Conservation (phyloP, 1,140 invertebrate species). For the Neuroterus valhalla region DNA sequence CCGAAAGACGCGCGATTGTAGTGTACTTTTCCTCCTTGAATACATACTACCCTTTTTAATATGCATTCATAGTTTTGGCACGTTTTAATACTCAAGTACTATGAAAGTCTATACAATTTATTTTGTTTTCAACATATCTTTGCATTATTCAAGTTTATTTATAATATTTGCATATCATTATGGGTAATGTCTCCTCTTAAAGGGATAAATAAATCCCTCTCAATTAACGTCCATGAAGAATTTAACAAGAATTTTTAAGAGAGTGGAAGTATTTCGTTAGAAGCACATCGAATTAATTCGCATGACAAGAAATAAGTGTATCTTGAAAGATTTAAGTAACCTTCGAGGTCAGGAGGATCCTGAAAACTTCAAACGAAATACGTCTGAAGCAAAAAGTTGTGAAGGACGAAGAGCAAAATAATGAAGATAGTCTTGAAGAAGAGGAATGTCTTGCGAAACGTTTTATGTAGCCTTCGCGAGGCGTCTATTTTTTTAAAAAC, state of each 20-base stretch:
- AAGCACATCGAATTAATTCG: slow-evolving; percentile 15
- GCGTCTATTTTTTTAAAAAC: background rate
- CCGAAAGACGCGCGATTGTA: no score
- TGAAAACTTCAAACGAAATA: background rate
- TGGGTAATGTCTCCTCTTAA: no score
- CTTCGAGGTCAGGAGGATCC: slow-evolving; percentile 15
- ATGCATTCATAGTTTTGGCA: no score
- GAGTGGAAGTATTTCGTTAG: slow-evolving; percentile 8
- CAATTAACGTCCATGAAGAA: background rate
- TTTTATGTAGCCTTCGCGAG: background rate
- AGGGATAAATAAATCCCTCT: background rate
- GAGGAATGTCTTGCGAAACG: background rate
- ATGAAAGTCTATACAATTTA: no score
- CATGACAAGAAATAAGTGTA: slow-evolving; percentile 19
- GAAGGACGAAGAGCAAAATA: background rate
- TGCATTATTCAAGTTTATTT: no score
- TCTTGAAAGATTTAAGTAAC: slow-evolving; percentile 11
- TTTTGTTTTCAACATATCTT: no score
- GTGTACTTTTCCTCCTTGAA: no score
- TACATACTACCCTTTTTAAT: no score
- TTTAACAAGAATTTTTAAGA: background rate
- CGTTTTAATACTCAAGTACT: no score
- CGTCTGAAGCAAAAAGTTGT: slow-evolving; percentile 11
- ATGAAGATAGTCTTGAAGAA: slow-evolving; percentile 14
- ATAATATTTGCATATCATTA: no score